These are phyloP conservation scores for Ranitomeya variabilis DNA, from an alignment of 2,113 vertebrate genomes.

Conservation along the genomic window DNA sequence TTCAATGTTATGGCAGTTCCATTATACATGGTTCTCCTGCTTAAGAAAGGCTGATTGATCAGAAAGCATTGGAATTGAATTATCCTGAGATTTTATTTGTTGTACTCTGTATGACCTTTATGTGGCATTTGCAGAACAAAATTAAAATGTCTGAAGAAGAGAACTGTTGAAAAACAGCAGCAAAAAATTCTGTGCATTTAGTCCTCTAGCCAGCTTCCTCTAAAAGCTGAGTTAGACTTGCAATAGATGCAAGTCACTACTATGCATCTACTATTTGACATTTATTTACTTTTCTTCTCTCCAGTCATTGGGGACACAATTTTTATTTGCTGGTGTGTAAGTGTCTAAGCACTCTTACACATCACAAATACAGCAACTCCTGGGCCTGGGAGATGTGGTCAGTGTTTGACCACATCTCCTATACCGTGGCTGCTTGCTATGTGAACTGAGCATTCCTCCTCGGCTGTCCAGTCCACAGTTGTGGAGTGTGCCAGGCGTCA, in stretches of 20 bases:
- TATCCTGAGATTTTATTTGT: slow-evolving; percentile 19
- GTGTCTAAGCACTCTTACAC: too few relatives aligned
- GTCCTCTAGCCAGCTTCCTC: not conserved
- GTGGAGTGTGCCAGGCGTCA: too few relatives aligned
- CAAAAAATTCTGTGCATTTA: not conserved
- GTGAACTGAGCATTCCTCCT: too few relatives aligned
- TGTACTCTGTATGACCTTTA: slow-evolving; percentile 21
- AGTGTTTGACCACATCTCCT: too few relatives aligned
- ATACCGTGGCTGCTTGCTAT: too few relatives aligned
- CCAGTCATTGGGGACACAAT: too few relatives aligned
- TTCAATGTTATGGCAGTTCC: not conserved
- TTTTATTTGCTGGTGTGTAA: too few relatives aligned
- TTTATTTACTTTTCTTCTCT: too few relatives aligned
- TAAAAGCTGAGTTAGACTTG: not conserved
- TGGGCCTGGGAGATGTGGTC: too few relatives aligned
- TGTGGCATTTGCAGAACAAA: slow-evolving; percentile 38
- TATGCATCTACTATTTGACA: not conserved
- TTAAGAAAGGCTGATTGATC: slow-evolving; percentile 27
- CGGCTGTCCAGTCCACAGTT: too few relatives aligned
- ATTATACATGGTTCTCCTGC: not conserved
- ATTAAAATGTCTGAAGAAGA: not conserved
- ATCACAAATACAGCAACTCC: too few relatives aligned
- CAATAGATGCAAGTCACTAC: not conserved
- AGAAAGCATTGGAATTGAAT: slow-evolving; percentile 24
- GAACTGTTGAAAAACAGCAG: not conserved